phyloP scores from a whole-genome alignment of 1,140 invertebrate genomes.

The Drosophila repleta region DNA sequence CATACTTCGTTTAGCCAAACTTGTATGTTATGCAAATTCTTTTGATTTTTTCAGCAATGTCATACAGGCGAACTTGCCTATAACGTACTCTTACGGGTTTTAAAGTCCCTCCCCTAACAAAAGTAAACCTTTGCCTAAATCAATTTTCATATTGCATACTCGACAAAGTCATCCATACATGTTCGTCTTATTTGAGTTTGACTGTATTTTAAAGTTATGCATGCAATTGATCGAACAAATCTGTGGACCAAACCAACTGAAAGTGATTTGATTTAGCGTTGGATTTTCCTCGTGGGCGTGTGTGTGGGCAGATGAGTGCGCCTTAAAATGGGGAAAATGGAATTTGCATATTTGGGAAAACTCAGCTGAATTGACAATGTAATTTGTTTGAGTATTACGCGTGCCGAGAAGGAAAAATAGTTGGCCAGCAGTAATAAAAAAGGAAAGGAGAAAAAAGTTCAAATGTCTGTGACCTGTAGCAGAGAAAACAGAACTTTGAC shows the following conservation, averaged over 20 bases:
- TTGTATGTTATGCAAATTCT: not conserved
- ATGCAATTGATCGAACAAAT: conserved; percentile 19
- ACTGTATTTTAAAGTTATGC: conserved; percentile 18
- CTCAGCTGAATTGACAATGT: conserved; percentile 18
- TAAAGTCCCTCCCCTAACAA: too few relatives aligned
- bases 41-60: not conserved
- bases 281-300: not conserved
- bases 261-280: conserved; percentile 38
- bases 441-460: conserved; percentile 23
- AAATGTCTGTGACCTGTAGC: conserved; percentile 41
- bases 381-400: conserved; percentile 26
- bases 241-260: conserved; percentile 16
- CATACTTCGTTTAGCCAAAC: not conserved
- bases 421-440: conserved; percentile 1
- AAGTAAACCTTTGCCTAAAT: not conserved
- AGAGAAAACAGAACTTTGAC: conserved; percentile 3
- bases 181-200: not conserved
- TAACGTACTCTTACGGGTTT: not conserved
- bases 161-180: too few relatives aligned
- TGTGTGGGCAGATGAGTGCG: not conserved
- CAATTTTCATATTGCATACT: not conserved
- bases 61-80: not conserved
- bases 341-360: conserved; percentile 32
- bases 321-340: not conserved
- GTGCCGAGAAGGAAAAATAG: conserved; percentile 3